A percentile compares a stretch with the other conserved stretches of the same genome.
These are phyloP conservation scores for Sturnus vulgaris DNA, from an alignment of 2,113 vertebrate species.

Conservation along the genomic window DNA sequence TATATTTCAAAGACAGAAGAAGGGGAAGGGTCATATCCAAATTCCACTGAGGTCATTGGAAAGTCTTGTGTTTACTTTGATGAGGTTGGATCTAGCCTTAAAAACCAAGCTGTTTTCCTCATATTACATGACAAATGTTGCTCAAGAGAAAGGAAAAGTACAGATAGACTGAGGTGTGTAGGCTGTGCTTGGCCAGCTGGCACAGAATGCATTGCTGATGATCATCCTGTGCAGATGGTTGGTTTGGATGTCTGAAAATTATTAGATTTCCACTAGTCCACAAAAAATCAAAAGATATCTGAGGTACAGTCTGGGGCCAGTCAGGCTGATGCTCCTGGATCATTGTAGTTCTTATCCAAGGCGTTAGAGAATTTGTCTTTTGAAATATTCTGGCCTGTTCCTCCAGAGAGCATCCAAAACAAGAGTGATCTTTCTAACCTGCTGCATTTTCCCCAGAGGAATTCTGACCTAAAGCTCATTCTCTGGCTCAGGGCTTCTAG, in stretches of 20 bases:
- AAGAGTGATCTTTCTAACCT: background rate
- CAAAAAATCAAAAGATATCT: background rate
- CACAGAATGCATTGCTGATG: background rate
- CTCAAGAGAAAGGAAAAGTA: slow-evolving; percentile 2
- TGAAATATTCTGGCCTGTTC: background rate
- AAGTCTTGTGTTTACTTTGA: slow-evolving; percentile 16
- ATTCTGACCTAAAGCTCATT: background rate
- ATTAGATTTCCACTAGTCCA: background rate
- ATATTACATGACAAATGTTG: slow-evolving; percentile 3
- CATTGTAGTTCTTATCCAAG: background rate
- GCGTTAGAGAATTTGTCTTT: background rate
- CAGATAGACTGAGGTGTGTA: slow-evolving; percentile 5
- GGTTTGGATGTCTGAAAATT: background rate
- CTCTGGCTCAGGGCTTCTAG: background rate
- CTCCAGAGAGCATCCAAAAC: background rate
- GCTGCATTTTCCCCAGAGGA: background rate
- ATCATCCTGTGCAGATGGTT: background rate
- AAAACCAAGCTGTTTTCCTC: background rate
- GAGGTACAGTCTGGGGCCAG: background rate
- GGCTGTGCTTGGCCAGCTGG: background rate
- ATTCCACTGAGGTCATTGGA: slow-evolving; percentile 5
- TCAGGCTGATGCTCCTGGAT: background rate
- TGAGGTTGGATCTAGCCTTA: background rate
- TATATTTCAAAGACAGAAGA: background rate
- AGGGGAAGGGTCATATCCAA: background rate